These are phyloP conservation scores for Dermatemys mawii DNA, from an alignment of 2,113 vertebrate species.

Conservation along the genomic window DNA sequence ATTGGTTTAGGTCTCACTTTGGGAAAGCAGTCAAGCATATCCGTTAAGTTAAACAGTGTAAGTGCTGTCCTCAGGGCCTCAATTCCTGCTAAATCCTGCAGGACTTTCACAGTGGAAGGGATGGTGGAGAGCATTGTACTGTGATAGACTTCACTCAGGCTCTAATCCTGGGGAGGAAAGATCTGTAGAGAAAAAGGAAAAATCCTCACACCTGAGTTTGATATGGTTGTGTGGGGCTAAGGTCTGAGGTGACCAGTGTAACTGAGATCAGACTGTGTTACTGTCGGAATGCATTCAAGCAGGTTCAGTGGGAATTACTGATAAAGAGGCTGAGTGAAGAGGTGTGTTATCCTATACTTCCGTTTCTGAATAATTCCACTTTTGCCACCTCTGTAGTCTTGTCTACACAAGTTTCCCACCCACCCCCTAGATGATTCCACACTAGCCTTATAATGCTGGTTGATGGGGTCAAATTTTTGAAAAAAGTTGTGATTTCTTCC, in stretches of 20 bases:
- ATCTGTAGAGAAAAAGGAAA: background rate
- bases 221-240: background rate
- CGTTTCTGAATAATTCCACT: background rate
- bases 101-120: background rate
- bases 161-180: background rate
- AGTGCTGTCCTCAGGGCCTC: background rate
- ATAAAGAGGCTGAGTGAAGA: background rate
- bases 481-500: too few species aligned
- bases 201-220: background rate
- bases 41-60: background rate
- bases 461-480: too few species aligned
- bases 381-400: background rate
- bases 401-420: background rate
- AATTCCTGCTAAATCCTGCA: background rate
- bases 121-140: background rate
- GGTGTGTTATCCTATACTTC: background rate
- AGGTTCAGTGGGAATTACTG: background rate
- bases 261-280: background rate
- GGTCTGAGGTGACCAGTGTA: background rate
- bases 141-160: background rate
- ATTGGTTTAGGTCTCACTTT: background rate
- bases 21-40: background rate
- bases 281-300: background rate
- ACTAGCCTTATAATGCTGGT: too few species aligned
- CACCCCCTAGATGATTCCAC: too few species aligned